These are phyloP conservation scores for Lochmaea crataegi DNA, from an alignment of 2,888 invertebrate genomes.

Conservation along the genomic window DNA sequence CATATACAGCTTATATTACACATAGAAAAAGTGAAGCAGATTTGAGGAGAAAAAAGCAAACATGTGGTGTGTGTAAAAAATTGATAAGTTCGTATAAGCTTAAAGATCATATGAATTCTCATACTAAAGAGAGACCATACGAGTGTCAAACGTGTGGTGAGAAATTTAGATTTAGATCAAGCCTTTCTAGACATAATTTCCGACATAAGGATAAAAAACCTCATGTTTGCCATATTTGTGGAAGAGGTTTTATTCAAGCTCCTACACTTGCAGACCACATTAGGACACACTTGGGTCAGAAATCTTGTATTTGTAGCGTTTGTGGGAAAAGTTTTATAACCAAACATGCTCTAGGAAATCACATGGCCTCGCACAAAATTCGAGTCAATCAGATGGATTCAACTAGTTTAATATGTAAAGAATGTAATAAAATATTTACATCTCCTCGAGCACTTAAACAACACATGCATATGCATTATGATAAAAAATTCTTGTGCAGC, in stretches of 20 bases:
- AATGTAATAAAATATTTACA: conserved; percentile 33
- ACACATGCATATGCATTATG: conserved; percentile 39
- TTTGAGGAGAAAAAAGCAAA: conserved; percentile 40
- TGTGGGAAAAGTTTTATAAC: conserved; percentile 59
- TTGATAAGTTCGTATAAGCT: conserved; percentile 41
- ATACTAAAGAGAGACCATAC: conserved; percentile 44
- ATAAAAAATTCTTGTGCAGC: conserved; percentile 42
- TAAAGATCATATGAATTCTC: conserved; percentile 45
- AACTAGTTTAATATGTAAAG: conserved; percentile 29
- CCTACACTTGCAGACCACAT: conserved; percentile 45
- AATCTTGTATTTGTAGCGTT: conserved; percentile 45
- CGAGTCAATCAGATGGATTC: conserved; percentile 22
- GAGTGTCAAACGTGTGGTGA: conserved; percentile 41
- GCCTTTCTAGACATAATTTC: conserved; percentile 41
- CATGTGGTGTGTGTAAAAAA: conserved; percentile 41
- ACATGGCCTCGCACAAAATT: conserved; percentile 41
- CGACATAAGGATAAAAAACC: conserved; percentile 43
- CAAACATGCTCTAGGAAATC: conserved; percentile 43
- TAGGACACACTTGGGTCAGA: conserved; percentile 44
- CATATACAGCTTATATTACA: conserved; percentile 35
- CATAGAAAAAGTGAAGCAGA: conserved; percentile 46
- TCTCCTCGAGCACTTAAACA: conserved; percentile 32
- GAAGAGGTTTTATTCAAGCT: conserved; percentile 46
- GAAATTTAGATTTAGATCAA: conserved; percentile 43
- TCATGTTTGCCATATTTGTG: conserved; percentile 44